A percentile compares a stretch with the other conserved stretches of the same genome.
phyloP scores from a whole-genome alignment of 2,113 vertebrate species.

The Bungarus multicinctus region DNA sequence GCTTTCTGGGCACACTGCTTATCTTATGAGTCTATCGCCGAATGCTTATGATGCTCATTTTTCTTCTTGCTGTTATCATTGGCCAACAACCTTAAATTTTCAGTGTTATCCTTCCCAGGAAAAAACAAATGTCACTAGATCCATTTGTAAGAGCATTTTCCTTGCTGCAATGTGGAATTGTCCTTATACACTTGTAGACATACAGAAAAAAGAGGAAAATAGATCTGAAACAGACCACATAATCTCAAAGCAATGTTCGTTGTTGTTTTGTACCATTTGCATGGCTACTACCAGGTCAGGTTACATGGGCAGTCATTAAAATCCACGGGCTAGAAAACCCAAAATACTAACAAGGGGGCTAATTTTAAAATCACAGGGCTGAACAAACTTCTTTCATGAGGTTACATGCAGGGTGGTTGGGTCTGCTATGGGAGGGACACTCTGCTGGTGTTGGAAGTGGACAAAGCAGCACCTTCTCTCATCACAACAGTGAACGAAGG shows the following conservation, averaged over 20 bases:
- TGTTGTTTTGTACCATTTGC: background rate
- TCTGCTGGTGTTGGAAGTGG: background rate
- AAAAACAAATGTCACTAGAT: background rate
- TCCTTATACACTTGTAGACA: background rate
- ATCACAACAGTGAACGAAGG: background rate
- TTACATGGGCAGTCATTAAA: background rate
- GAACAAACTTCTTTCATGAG: background rate
- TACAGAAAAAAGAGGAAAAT: background rate
- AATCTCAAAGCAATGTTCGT: background rate
- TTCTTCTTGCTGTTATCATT: slow-evolving; percentile 8
- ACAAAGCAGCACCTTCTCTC: background rate
- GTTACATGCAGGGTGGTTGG: too few species aligned
- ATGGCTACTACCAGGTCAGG: background rate
- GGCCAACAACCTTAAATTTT: background rate
- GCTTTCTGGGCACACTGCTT: slow-evolving; percentile 56
- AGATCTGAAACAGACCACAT: background rate
- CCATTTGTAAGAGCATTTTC: background rate
- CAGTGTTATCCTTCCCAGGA: background rate
- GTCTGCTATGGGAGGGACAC: background rate
- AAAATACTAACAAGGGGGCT: background rate
- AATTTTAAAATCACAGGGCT: background rate
- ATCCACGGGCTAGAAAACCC: background rate
- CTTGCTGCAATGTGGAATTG: background rate
- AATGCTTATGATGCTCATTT: background rate
- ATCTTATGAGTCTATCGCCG: slow-evolving; percentile 38